Evolutionary conservation across 2,888 invertebrate species (phyloP).

Genomic region (Polylopha cassiicola): DNA sequence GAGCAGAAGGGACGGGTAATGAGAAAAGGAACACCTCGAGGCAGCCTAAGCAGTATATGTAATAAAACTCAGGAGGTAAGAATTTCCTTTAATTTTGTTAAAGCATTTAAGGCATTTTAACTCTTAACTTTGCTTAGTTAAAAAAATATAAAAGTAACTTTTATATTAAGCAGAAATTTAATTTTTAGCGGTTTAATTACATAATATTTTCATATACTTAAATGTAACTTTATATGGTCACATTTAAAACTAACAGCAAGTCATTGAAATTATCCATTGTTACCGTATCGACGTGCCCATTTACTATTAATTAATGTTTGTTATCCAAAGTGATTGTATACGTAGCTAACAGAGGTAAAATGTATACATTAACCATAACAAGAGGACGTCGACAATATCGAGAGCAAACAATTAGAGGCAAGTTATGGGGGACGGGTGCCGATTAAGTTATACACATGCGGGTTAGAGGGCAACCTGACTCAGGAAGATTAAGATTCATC

Average conservation of each 20-base stretch:
- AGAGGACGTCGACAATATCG: conserved; percentile 69
- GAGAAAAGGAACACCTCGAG: conserved; percentile 38
- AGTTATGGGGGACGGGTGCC: conserved; percentile 62
- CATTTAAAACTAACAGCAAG: too few species aligned
- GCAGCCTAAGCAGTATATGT: conserved; percentile 36
- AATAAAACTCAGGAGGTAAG: conserved; percentile 44
- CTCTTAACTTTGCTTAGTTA: conserved; percentile 10
- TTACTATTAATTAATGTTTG: conserved; percentile 13
- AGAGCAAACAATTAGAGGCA: conserved; percentile 75
- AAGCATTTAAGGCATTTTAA: conserved; percentile 1
- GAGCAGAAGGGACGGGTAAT: conserved; percentile 54
- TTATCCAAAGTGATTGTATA: conserved; percentile 16
- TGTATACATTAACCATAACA: conserved; percentile 51
- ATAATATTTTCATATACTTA: too few species aligned
- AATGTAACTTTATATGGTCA: too few species aligned
- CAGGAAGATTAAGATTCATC: conserved; percentile 74
- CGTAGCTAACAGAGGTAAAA: conserved; percentile 28
- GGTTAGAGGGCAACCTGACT: conserved; percentile 72
- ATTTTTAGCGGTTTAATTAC: too few species aligned
- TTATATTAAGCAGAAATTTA: too few species aligned
- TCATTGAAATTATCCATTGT: too few species aligned
- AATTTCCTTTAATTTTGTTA: conserved; percentile 40
- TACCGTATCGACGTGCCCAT: too few species aligned
- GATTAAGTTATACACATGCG: conserved; percentile 76
- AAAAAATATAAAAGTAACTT: too few species aligned